Evolutionary conservation across 1,140 invertebrate genomes (phyloP).

Genomic region (Ephestia elutella): DNA sequence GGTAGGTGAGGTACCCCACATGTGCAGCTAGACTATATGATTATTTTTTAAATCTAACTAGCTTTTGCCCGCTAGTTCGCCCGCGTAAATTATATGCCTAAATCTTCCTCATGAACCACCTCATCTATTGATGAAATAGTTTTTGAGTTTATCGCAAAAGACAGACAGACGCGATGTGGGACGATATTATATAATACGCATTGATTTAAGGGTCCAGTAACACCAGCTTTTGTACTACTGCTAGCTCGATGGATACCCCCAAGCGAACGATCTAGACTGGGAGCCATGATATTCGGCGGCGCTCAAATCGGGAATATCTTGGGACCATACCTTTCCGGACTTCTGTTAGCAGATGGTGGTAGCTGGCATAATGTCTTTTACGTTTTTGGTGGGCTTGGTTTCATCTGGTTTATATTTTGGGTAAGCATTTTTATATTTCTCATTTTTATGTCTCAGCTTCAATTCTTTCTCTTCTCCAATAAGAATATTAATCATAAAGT

Average conservation of each 20-base stretch:
- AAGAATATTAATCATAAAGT: too few relatives aligned
- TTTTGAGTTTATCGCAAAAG: too few relatives aligned
- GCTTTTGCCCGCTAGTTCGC: too few relatives aligned
- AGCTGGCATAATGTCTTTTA: slow-evolving; percentile 88
- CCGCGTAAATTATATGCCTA: too few relatives aligned
- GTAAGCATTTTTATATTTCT: slow-evolving; percentile 52
- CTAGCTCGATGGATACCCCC: slow-evolving; percentile 84
- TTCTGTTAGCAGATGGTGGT: slow-evolving; percentile 77
- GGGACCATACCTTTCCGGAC: slow-evolving; percentile 81
- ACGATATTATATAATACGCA: too few relatives aligned
- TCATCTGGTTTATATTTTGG: slow-evolving; percentile 84
- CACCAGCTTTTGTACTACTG: slow-evolving; percentile 82
- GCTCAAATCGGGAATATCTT: slow-evolving; percentile 84
- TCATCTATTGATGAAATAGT: too few relatives aligned
- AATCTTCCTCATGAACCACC: too few relatives aligned
- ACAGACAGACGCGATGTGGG: too few relatives aligned
- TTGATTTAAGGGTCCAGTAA: slow-evolving; percentile 76
- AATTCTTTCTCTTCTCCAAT: too few relatives aligned
- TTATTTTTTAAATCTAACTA: too few relatives aligned
- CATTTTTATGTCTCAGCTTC: neutral
- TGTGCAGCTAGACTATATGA: too few relatives aligned
- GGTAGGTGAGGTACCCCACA: too few relatives aligned
- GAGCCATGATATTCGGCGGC: slow-evolving; percentile 82
- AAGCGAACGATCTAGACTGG: slow-evolving; percentile 81
- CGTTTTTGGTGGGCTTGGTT: slow-evolving; percentile 84